Percentiles rank a stretch among this genome's conserved stretches.
These are phyloP conservation scores for Orchestia grillus DNA, from an alignment of 1,140 invertebrate genomes.

Conservation along the genomic window DNA sequence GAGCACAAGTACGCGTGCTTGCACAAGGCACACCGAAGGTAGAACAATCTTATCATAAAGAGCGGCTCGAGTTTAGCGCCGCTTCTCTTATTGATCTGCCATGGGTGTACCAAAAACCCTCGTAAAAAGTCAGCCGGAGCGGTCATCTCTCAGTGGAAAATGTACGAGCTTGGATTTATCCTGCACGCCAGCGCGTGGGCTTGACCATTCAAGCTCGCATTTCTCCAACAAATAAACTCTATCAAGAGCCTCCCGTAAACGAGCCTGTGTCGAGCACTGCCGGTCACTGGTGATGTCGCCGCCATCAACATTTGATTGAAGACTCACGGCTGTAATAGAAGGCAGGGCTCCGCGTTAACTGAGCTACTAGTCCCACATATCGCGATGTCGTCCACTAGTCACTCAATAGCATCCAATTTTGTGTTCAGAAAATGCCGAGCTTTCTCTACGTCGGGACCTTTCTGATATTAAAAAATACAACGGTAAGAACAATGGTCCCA, in stretches of 20 bases:
- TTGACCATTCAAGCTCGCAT: neutral
- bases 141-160: constrained; percentile 31
- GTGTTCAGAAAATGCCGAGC: neutral
- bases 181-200: neutral
- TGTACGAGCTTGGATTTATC: constrained; percentile 38
- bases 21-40: neutral
- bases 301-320: constrained; percentile 25
- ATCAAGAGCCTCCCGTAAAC: constrained; percentile 1
- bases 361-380: neutral
- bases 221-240: constrained; percentile 34
- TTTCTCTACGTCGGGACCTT: constrained; percentile 39
- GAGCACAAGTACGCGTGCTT: neutral
- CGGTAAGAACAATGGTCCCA: neutral
- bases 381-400: neutral
- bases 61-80: constrained; percentile 20
- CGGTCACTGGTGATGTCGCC: constrained; percentile 21
- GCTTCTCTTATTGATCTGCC: constrained; percentile 43
- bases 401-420: constrained; percentile 48
- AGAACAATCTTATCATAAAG: constrained; percentile 25
- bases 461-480: constrained; percentile 26
- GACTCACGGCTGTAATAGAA: neutral
- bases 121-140: constrained; percentile 54
- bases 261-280: neutral
- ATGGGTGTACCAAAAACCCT: constrained; percentile 8
- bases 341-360: neutral